A percentile compares a stretch with the other conserved stretches of the same genome.
Evolutionary conservation across 1,140 invertebrate species (phyloP).

Genomic region (Berghia stephanieae): DNA sequence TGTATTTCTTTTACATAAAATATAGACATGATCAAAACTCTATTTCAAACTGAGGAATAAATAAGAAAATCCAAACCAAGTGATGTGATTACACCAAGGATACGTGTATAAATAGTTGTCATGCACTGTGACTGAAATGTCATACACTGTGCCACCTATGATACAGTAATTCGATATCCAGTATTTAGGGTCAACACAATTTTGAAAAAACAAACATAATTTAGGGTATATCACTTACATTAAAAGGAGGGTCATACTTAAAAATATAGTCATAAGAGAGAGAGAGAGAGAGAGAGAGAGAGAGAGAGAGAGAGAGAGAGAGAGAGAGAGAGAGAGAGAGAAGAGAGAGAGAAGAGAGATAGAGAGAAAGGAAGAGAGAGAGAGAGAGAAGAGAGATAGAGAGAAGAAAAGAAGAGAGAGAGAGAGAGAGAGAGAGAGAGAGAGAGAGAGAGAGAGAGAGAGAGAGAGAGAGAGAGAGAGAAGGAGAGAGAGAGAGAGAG

Average conservation of each 20-base stretch:
- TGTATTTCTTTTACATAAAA: no score
- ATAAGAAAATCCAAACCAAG: no score
- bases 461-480: neutral
- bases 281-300: neutral
- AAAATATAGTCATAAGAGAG: neutral
- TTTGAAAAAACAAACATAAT: constrained; percentile 90
- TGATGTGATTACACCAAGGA: no score
- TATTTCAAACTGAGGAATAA: no score
- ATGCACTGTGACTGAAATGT: constrained; percentile 68
- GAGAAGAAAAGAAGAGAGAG: neutral
- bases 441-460: neutral
- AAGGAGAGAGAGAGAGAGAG: neutral
- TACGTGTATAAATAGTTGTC: no score
- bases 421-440: constrained; percentile 1
- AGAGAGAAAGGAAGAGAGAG: neutral
- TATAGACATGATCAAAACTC: no score
- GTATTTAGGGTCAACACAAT: constrained; percentile 84
- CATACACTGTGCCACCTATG: constrained; percentile 88
- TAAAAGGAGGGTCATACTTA: neutral
- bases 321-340: neutral
- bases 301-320: neutral
- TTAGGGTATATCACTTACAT: constrained; percentile 89
- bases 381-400: neutral
- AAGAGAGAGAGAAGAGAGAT: neutral
- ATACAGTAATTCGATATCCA: no score